Base-by-base conservation (phyloP, 2,888 invertebrate species). In the Sesia apiformis region DNA sequence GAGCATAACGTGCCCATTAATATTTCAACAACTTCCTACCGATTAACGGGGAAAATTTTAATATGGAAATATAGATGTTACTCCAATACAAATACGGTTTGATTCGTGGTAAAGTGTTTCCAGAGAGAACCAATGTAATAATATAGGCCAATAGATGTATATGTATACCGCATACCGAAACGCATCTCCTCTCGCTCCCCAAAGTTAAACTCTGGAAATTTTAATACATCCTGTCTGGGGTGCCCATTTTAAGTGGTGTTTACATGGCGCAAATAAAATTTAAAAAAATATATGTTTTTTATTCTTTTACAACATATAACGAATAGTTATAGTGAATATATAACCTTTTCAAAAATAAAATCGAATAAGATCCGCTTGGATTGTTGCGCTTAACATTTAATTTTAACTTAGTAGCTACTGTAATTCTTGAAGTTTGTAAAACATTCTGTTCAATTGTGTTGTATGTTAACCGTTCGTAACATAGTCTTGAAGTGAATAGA, bases 1-100 rank as follows among this genome's bases (percentile, higher is more conserved):
- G 86, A 80, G 84, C 85, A 84, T 84, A 84, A 84, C 83, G 78
- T 70, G 67, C 71, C 77, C 76, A 81, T 87, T 84, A 86, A 86
- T 85, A 85, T 85, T 87, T 85, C 78, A 85, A 81, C 80, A 78
- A 81, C 81, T 81, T 81, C 81, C 81, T 78, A 77, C 65, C 78
- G 79, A 81, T 84, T 82, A 81, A 74, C 74, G 65, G 63, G 60
- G 65, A 61, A 59, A 56, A 62, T 58, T 59, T 55, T 49, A 50
- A 56, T 56, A 55, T 53, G 52, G 57, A 40, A 74, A 61, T 60
- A 57, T 60, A 43, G 39, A 58, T 64, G 61, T 63, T 78, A 68
- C 50, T 0, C 0, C 4, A 0, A 4, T 7, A 3, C 4, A 0
- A 0, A 52, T 63, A 77, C 59, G 63, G 78, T 73, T 57, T 53